These are phyloP conservation scores for Laticauda laticaudata DNA, from an alignment of 2,113 vertebrate species.

Conservation along the genomic window DNA sequence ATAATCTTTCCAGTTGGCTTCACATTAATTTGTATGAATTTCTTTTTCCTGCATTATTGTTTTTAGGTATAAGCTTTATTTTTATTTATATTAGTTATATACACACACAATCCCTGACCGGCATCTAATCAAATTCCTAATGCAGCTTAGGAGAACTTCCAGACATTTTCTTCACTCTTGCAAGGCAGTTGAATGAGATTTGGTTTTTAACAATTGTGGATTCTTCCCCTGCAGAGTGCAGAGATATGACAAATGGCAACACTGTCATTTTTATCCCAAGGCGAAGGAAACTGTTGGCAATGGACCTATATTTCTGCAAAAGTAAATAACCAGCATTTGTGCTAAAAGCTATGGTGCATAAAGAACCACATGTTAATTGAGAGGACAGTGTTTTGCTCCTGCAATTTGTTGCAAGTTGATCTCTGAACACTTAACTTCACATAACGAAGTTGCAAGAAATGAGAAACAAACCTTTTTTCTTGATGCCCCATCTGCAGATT, in stretches of 20 bases:
- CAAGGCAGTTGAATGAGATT: neutral
- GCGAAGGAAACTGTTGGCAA: neutral
- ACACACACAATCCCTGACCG: neutral
- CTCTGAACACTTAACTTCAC: conserved; percentile 39
- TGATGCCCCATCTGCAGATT: conserved; percentile 17
- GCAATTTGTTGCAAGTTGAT: conserved; percentile 43
- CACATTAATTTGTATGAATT: neutral
- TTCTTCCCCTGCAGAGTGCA: neutral
- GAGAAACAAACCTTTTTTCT: conserved; percentile 33
- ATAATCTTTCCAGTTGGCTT: neutral
- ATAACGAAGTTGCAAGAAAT: conserved; percentile 18
- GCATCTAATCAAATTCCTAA: neutral
- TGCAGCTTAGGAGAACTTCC: neutral
- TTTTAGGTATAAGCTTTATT: neutral
- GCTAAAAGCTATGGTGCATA: conserved; percentile 7
- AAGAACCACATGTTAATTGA: neutral
- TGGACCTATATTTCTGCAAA: neutral
- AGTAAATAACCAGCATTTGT: neutral
- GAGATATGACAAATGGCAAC: neutral
- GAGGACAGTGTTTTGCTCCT: conserved; percentile 15
- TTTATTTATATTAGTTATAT: neutral
- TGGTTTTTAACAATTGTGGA: neutral
- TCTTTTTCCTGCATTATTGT: neutral
- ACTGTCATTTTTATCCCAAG: neutral
- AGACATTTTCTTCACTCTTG: neutral